Evolutionary conservation across 30 jellyfish, hydroid and myxozoan genomes (phyloP), one percentile per base, ranked within the genome.

Genomic region (Rhopilema esculentum): DNA sequence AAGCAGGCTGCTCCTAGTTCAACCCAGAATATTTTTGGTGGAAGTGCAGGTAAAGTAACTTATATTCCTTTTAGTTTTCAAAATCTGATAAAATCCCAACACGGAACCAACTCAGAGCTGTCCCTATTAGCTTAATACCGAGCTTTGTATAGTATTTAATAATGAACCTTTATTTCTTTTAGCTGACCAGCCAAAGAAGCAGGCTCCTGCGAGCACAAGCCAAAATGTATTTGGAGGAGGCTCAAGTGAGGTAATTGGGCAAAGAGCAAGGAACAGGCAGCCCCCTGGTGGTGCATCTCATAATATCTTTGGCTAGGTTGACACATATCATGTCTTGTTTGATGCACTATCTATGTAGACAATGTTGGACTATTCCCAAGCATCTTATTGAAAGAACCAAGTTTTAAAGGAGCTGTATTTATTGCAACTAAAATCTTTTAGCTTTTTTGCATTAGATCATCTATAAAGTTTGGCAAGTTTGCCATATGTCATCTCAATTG

Each of bases 211-310:
- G n/a, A 52, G 68, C 23, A 7, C 88, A 27, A 66, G 88, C 85
- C 74, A 72, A 67, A 75, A 25, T 65, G 30, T 85, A 0, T 85
- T 85, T 85, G 88, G 89, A 62, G 77, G 94, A n/a, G 77, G 84
- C 17, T 22, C 80, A 0, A 74, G 63, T 12, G 88, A 85, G 32
- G 94, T 63, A 12, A 75, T 85, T 85, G 94, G 94, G 23, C 94
- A 74, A 26, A 85, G 94, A 22, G 88, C 94, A 8, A 85, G 84
- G 77, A 85, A 85, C 88, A 70, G 90, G 69, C 84, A 88, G 89
- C 97, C 97, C 40, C 97, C 97, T 29, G 97, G 97, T 72, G 97
- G 97, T 75, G 97, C 84, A 29, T 88, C 97, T 23, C 97, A 88
- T 49, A 80, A 80, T 48, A 88, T 88, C 17, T 88, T 88, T 71